A percentile compares a stretch with the other conserved stretches of the same genome.
These are phyloP conservation scores for Paratilapia polleni DNA, from an alignment of 2,113 vertebrate genomes.

Conservation along the genomic window DNA sequence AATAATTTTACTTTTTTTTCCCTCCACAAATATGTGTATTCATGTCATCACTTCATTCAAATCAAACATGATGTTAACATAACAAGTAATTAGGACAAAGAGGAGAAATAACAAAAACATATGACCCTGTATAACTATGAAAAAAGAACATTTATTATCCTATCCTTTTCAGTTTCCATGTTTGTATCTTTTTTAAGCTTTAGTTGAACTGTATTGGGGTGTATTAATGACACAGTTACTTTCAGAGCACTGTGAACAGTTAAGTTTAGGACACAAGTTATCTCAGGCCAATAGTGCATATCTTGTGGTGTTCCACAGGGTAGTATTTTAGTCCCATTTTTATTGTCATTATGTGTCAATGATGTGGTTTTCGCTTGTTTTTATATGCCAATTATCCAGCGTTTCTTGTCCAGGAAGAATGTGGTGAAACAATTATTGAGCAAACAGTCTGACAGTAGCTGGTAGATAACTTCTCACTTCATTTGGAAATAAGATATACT, in stretches of 20 bases:
- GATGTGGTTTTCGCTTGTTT: background rate
- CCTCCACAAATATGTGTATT: background rate
- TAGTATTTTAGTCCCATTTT: constrained; percentile 7
- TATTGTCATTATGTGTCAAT: background rate
- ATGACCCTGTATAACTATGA: too few relatives aligned
- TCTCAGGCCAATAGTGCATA: background rate
- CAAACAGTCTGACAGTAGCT: background rate
- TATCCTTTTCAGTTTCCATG: too few relatives aligned
- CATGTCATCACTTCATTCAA: background rate
- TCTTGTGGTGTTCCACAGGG: constrained; percentile 3
- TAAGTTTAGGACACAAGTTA: background rate
- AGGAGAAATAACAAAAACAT: background rate
- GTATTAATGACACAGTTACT: too few relatives aligned
- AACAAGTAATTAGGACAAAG: background rate
- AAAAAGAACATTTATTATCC: too few relatives aligned
- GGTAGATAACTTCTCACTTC: constrained; percentile 3
- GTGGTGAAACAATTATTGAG: background rate
- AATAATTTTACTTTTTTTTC: too few relatives aligned
- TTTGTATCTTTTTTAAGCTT: too few relatives aligned
- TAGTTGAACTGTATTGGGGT: too few relatives aligned
- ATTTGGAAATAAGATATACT: background rate
- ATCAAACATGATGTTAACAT: too few relatives aligned
- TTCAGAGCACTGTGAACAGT: background rate
- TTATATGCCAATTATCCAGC: background rate
- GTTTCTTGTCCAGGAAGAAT: background rate